Evolutionary conservation across 1,140 invertebrate genomes (phyloP).

Genomic region (Ceratosolen solmsi): DNA sequence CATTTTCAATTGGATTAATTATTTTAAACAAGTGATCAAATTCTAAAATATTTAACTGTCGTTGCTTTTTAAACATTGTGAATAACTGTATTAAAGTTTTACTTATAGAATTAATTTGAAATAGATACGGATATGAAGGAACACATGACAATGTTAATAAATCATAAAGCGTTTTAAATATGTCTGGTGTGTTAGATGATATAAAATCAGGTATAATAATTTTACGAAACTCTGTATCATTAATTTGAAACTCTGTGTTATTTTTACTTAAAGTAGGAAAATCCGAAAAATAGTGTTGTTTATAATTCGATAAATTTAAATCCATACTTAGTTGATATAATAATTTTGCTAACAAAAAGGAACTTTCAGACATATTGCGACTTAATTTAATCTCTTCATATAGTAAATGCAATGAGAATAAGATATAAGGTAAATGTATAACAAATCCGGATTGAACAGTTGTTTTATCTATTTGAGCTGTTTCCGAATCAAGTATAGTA

Average conservation of each 20-base stretch:
- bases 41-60: slow-evolving; percentile 52
- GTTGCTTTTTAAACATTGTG: slow-evolving; percentile 59
- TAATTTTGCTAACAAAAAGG: slow-evolving; percentile 81
- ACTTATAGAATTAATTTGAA: slow-evolving; percentile 80
- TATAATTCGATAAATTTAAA: slow-evolving; percentile 81
- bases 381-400: slow-evolving; percentile 95
- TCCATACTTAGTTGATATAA: slow-evolving; percentile 87
- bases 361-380: slow-evolving; percentile 79
- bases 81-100: slow-evolving; percentile 82
- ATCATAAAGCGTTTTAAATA: slow-evolving; percentile 82
- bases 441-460: slow-evolving; percentile 82
- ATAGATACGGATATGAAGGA: slow-evolving; percentile 80
- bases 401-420: slow-evolving; percentile 88
- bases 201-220: slow-evolving; percentile 79
- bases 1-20: not conserved
- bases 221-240: slow-evolving; percentile 76
- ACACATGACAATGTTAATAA: slow-evolving; percentile 74
- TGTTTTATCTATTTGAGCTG: slow-evolving; percentile 69
- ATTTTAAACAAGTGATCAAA: slow-evolving; percentile 49
- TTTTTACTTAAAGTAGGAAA: slow-evolving; percentile 79
- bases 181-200: slow-evolving; percentile 77
- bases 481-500: slow-evolving; percentile 53
- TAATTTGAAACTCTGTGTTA: slow-evolving; percentile 67
- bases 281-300: slow-evolving; percentile 90
- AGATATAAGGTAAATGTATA: slow-evolving; percentile 81